A percentile compares a stretch with the other conserved stretches of the same genome.
Conservation (phyloP, 2,797 vertebrate genomes). For the Lepus oiostolus region DNA sequence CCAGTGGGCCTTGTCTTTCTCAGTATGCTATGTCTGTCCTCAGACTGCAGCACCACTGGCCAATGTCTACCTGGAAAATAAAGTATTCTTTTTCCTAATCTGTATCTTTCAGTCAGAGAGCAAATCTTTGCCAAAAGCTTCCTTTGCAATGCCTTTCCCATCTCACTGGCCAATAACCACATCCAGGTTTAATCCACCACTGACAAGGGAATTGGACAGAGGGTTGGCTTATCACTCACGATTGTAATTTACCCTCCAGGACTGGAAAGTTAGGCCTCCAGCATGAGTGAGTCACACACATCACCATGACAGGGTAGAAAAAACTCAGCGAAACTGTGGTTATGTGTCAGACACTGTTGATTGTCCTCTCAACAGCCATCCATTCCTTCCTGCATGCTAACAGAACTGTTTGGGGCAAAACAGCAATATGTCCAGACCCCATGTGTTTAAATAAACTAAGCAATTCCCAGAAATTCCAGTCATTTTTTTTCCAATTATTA, state of each 20-base stretch:
- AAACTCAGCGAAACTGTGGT: neutral
- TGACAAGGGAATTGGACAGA: neutral
- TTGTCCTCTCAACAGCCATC: neutral
- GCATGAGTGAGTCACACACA: neutral
- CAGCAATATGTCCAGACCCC: neutral
- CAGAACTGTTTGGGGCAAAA: neutral
- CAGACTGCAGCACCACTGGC: neutral
- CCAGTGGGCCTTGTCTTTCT: neutral
- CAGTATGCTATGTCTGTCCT: neutral
- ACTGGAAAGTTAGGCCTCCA: neutral
- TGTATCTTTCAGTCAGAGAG: neutral
- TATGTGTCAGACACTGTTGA: neutral
- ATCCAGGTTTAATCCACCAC: neutral
- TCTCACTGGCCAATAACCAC: neutral
- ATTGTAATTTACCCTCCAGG: neutral
- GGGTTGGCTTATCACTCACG: neutral
- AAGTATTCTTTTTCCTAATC: neutral
- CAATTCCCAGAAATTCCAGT: neutral
- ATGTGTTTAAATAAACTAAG: slow-evolving; percentile 14
- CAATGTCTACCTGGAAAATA: neutral
- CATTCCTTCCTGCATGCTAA: neutral
- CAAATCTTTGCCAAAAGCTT: slow-evolving; percentile 16
- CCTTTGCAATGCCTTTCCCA: neutral
- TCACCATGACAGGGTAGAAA: neutral
- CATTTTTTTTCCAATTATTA: slow-evolving; percentile 1